A percentile compares a stretch with the other conserved stretches of the same genome.
Evolutionary conservation across 2,888 invertebrate species (phyloP).

Genomic region (Steinernema hermaphroditum): DNA sequence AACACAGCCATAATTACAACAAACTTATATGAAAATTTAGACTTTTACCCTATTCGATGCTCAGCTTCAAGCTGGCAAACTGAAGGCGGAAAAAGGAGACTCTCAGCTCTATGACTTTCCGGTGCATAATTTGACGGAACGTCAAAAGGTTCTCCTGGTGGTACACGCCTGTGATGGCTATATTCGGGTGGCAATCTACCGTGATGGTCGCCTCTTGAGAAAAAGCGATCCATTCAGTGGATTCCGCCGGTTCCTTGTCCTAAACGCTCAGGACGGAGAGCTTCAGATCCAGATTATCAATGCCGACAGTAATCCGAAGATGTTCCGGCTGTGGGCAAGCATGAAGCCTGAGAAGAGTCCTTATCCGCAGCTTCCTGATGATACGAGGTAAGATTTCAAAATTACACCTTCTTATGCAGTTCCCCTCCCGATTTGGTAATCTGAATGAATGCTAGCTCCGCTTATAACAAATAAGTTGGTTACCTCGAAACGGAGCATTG

Average conservation of each 20-base stretch:
- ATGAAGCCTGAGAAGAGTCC: constrained; percentile 48
- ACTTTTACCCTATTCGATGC: constrained; percentile 31
- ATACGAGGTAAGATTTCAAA: constrained; percentile 46
- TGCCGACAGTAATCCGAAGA: constrained; percentile 47
- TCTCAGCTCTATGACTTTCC: constrained; percentile 42
- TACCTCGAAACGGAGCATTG: no score
- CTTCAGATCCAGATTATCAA: constrained; percentile 54
- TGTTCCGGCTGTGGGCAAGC: constrained; percentile 47
- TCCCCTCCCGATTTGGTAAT: constrained; percentile 46
- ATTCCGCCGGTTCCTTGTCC: constrained; percentile 53
- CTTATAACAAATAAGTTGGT: no score
- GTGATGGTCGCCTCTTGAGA: constrained; percentile 49
- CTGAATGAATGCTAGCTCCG: no score
- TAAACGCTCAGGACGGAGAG: constrained; percentile 48
- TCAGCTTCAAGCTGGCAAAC: constrained; percentile 37
- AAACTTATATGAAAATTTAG: not conserved
- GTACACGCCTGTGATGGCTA: constrained; percentile 56
- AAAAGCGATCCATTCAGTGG: constrained; percentile 53
- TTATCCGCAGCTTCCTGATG: constrained; percentile 56
- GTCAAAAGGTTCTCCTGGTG: constrained; percentile 47
- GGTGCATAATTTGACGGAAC: constrained; percentile 34
- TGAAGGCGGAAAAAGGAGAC: constrained; percentile 41
- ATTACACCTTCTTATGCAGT: constrained; percentile 40
- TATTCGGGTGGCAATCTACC: constrained; percentile 50
- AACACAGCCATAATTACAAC: not conserved